phyloP scores from a whole-genome alignment of 2,888 invertebrate species.

The Campoplex nolae region DNA sequence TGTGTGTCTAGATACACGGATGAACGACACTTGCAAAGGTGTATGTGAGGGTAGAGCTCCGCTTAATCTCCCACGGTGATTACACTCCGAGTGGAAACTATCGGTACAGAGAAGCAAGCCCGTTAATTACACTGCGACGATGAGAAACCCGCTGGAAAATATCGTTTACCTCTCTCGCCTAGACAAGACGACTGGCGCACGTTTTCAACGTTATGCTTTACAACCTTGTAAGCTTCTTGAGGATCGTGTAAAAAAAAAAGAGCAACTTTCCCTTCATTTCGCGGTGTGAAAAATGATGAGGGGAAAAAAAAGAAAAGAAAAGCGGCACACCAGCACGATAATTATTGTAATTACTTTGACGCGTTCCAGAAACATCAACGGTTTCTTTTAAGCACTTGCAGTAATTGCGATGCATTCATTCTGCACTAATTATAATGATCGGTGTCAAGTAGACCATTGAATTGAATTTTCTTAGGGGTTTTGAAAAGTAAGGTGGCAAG shows the following conservation, averaged over 20 bases:
- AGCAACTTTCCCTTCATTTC: neutral
- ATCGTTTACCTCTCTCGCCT: conserved; percentile 47
- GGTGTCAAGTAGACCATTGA: neutral
- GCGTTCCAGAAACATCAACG: neutral
- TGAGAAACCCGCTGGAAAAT: conserved; percentile 50
- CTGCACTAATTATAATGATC: neutral
- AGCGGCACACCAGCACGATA: neutral
- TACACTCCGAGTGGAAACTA: conserved; percentile 58
- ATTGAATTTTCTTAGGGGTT: neutral
- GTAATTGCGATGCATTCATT: neutral
- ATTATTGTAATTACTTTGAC: conserved; percentile 11
- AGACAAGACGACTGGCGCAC: conserved; percentile 10
- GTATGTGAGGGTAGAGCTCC: conserved; percentile 38
- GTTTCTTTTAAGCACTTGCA: neutral
- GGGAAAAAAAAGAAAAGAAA: neutral
- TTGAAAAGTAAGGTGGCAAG: neutral
- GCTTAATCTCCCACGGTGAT: conserved; percentile 64
- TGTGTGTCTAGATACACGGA: neutral
- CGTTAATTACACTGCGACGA: conserved; percentile 65
- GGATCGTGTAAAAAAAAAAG: neutral
- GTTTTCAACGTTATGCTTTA: conserved; percentile 50
- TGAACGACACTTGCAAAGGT: conserved; percentile 21
- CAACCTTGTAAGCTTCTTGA: conserved; percentile 36
- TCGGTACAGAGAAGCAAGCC: conserved; percentile 51
- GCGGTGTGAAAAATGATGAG: conserved; percentile 7